A percentile compares a stretch with the other conserved stretches of the same genome.
These are phyloP conservation scores for Malacosoma neustria DNA, from an alignment of 2,888 invertebrate species.

Conservation along the genomic window DNA sequence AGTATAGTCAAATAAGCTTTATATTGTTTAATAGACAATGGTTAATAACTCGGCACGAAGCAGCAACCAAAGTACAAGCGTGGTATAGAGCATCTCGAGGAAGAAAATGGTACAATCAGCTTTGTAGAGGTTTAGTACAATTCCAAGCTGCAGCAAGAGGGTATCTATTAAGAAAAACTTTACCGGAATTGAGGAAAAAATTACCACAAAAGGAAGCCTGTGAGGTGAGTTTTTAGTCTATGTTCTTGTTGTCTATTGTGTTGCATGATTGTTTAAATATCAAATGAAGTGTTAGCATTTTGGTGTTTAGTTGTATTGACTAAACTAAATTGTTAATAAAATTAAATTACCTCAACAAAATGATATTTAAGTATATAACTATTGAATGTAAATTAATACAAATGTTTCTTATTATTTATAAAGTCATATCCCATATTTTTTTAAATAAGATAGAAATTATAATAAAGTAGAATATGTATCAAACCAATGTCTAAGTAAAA, in stretches of 20 bases:
- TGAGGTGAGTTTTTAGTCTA: conserved; percentile 19
- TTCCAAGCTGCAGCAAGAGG: conserved; percentile 86
- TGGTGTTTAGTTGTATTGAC: background rate
- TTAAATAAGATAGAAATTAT: too few relatives aligned
- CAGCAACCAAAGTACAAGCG: conserved; percentile 83
- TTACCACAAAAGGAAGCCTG: conserved; percentile 16
- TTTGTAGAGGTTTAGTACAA: conserved; percentile 72
- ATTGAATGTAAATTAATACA: too few relatives aligned
- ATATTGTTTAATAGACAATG: conserved; percentile 39
- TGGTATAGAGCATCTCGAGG: conserved; percentile 83
- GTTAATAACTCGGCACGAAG: conserved; percentile 69
- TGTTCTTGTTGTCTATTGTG: too few relatives aligned
- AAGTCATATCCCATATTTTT: too few relatives aligned
- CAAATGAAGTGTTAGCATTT: background rate
- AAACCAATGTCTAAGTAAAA: too few relatives aligned
- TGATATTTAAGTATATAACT: too few relatives aligned
- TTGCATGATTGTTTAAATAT: background rate
- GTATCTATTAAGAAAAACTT: conserved; percentile 73
- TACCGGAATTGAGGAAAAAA: conserved; percentile 50
- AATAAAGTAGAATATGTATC: too few relatives aligned
- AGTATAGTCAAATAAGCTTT: too few relatives aligned
- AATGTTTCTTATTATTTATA: too few relatives aligned
- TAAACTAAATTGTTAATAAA: background rate
- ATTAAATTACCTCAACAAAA: too few relatives aligned
- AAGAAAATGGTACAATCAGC: conserved; percentile 78